A percentile compares a stretch with the other conserved stretches of the same genome.
These are phyloP conservation scores for Orchesellides sinensis DNA, from an alignment of 2,888 invertebrate genomes.

Conservation along the genomic window DNA sequence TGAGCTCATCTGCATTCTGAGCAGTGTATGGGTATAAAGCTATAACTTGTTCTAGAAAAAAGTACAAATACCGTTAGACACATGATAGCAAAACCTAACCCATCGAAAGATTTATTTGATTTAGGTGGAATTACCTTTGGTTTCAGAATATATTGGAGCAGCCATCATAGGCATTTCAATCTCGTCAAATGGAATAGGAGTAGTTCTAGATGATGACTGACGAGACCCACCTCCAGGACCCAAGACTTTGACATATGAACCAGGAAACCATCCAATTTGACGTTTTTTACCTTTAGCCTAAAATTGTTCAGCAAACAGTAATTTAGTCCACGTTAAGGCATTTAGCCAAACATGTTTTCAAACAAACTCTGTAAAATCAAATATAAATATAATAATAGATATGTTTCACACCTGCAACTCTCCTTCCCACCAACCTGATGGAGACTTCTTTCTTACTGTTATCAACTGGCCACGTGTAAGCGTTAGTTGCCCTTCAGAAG, in stretches of 20 bases:
- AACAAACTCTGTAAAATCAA: neutral
- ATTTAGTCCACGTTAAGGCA: no score
- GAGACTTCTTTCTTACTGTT: constrained; percentile 97
- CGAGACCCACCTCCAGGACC: constrained; percentile 74
- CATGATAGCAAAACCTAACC: no score
- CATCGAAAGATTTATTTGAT: no score
- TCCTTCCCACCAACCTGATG: constrained; percentile 99
- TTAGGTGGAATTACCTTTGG: constrained; percentile 72
- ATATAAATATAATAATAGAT: neutral
- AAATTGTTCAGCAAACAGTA: no score
- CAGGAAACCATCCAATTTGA: constrained; percentile 99
- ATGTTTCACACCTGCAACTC: constrained; percentile 91
- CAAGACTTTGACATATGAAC: constrained; percentile 79
- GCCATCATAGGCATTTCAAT: constrained; percentile 73
- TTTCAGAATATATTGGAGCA: constrained; percentile 72
- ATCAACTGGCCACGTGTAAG: constrained; percentile 94
- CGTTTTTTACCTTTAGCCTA: constrained; percentile 88
- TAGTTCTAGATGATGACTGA: constrained; percentile 81
- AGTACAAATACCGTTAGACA: neutral
- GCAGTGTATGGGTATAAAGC: constrained; percentile 96
- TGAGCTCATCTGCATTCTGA: constrained; percentile 95
- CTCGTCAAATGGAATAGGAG: constrained; percentile 80
- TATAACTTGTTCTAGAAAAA: constrained; percentile 91
- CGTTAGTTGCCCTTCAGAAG: constrained; percentile 92
- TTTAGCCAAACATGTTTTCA: neutral